Percentiles rank a stretch among this genome's conserved stretches.
Conservation (phyloP, 64 coral and sea anemone genomes). For the Actinia tenebrosa region DNA sequence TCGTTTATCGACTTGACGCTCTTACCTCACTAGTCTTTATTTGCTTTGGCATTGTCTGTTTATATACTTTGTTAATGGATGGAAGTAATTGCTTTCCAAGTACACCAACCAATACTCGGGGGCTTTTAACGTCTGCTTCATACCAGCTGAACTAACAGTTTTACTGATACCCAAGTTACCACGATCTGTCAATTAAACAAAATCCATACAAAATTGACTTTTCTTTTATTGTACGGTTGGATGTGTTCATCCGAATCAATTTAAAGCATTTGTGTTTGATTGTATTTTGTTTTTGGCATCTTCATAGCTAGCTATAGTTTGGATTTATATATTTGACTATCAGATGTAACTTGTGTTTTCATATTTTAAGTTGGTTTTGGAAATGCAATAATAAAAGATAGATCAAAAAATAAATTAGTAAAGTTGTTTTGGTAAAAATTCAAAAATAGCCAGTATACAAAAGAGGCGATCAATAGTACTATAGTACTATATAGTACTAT, state of each 20-base stretch:
- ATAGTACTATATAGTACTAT: too few relatives aligned
- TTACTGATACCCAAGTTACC: not conserved
- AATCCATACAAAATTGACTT: not conserved
- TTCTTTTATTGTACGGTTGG: not conserved
- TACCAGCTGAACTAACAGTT: not conserved
- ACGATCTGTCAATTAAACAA: not conserved
- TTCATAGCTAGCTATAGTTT: too few relatives aligned
- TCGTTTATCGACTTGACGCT: not conserved
- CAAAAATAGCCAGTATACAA: too few relatives aligned
- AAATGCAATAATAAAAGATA: too few relatives aligned
- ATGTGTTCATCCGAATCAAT: not conserved
- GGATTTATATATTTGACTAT: too few relatives aligned
- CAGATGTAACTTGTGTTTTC: too few relatives aligned
- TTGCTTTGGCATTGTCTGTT: not conserved
- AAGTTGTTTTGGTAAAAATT: too few relatives aligned
- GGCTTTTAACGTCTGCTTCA: not conserved
- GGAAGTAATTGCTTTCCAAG: not conserved
- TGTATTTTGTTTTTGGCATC: not conserved
- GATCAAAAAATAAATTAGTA: too few relatives aligned
- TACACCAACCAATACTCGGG: not conserved
- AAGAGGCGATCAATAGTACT: too few relatives aligned
- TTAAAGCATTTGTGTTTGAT: not conserved
- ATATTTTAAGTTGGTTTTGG: too few relatives aligned
- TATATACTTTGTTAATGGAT: conserved; percentile 15
- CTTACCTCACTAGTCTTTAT: not conserved